phyloP scores from a whole-genome alignment of 2,888 invertebrate genomes.

The Pristionchus japonicus region DNA sequence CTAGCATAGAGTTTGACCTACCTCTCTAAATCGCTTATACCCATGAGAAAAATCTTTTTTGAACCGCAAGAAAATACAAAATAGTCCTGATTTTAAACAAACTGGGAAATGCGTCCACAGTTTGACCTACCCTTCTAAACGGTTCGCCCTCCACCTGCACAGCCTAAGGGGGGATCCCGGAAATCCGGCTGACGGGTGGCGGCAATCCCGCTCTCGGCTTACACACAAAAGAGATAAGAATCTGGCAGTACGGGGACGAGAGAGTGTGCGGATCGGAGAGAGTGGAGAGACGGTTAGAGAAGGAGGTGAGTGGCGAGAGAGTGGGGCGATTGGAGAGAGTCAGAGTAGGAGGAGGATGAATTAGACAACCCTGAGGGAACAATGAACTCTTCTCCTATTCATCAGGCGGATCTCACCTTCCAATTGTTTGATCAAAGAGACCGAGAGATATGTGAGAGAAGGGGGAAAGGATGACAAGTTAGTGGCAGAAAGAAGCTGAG shows the following conservation, averaged over 20 bases:
- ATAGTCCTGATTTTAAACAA: too few species aligned
- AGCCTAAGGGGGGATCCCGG: background rate
- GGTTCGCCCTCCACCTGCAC: background rate
- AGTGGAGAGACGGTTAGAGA: background rate
- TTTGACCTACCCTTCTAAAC: background rate
- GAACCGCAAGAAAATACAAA: background rate
- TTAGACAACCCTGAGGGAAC: background rate
- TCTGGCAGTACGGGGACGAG: slow-evolving; percentile 23
- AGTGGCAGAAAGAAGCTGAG: background rate
- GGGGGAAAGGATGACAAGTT: background rate
- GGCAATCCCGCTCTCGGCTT: slow-evolving; percentile 33
- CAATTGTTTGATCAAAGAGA: background rate
- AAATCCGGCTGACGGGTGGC: background rate
- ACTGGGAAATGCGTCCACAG: background rate
- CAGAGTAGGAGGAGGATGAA: background rate
- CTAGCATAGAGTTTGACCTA: too few species aligned
- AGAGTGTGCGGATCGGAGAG: slow-evolving; percentile 14
- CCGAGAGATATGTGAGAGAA: background rate
- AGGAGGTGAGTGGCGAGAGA: background rate
- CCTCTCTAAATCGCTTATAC: too few species aligned
- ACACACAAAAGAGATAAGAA: slow-evolving; percentile 35
- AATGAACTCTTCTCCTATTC: slow-evolving; percentile 10
- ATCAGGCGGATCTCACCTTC: background rate
- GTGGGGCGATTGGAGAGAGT: background rate
- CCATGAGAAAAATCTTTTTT: too few species aligned